A percentile compares a stretch with the other conserved stretches of the same genome.
Conservation (phyloP, 1,140 invertebrate species). For the Micrasema minimum region DNA sequence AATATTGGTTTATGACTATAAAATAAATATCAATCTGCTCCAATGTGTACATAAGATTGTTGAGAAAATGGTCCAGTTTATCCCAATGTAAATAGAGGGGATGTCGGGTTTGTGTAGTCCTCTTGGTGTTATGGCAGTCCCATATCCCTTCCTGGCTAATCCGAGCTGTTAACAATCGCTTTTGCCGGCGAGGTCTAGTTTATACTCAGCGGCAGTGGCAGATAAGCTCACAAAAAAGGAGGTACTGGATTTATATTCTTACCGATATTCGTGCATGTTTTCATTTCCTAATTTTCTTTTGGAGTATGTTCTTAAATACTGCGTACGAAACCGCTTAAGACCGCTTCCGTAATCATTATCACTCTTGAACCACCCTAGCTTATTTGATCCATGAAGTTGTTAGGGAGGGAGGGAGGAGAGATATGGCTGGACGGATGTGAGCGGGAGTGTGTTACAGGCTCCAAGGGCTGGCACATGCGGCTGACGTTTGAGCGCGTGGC, state of each 20-base stretch:
- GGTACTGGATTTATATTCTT: constrained; percentile 44
- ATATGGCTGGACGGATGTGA: constrained; percentile 29
- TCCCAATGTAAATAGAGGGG: constrained; percentile 1
- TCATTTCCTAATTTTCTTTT: constrained; percentile 47
- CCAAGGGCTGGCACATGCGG: constrained; percentile 91
- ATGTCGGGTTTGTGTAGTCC: no score
- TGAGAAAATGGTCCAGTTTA: background rate
- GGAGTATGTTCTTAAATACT: constrained; percentile 34
- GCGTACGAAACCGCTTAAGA: constrained; percentile 46
- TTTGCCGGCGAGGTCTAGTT: background rate
- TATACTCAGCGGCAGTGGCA: constrained; percentile 37
- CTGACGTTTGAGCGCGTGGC: constrained; percentile 89
- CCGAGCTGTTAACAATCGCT: constrained; percentile 9
- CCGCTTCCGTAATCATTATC: constrained; percentile 51
- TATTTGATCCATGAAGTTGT: background rate
- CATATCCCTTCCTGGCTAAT: background rate
- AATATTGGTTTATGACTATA: no score
- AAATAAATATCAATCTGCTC: no score
- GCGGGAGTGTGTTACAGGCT: constrained; percentile 77
- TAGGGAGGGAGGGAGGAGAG: background rate
- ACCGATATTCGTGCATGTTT: constrained; percentile 46
- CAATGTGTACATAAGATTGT: background rate
- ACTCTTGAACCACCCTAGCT: constrained; percentile 16
- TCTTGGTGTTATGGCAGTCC: no score
- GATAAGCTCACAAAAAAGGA: constrained; percentile 35